Evolutionary conservation across 2,888 invertebrate species (phyloP).

Genomic region (Sinotaia quadrata): DNA sequence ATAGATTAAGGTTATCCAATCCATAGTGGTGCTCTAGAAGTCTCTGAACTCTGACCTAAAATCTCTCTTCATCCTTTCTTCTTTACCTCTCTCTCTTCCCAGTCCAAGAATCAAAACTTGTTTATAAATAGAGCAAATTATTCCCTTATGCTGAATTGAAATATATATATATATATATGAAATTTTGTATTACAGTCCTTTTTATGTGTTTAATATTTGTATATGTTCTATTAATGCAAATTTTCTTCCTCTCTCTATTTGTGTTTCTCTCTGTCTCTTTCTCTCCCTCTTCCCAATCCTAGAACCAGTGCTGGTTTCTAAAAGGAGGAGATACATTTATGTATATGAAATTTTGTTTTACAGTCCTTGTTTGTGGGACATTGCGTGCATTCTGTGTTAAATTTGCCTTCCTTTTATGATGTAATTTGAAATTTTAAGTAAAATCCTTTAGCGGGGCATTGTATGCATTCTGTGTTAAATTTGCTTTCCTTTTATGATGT

Average conservation of each 20-base stretch:
- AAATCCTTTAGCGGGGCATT: too few species aligned
- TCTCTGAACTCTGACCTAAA: not conserved
- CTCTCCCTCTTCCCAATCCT: constrained; percentile 3
- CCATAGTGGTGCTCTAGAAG: not conserved
- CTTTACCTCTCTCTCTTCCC: not conserved
- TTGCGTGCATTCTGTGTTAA: too few species aligned
- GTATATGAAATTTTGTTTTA: too few species aligned
- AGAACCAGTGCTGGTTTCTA: too few species aligned
- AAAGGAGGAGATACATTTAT: too few species aligned
- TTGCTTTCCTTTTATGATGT: too few species aligned
- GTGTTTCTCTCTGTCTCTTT: not conserved
- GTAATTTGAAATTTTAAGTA: too few species aligned
- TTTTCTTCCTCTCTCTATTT: not conserved
- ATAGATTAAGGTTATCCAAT: too few species aligned
- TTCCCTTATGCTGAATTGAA: not conserved
- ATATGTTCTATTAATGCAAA: not conserved
- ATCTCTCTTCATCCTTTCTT: constrained; percentile 2
- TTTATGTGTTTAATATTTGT: not conserved
- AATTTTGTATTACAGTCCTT: not conserved
- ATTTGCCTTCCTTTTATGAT: too few species aligned
- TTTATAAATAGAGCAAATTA: not conserved
- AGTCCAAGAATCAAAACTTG: not conserved
- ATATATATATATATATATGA: not conserved
- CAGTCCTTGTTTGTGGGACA: too few species aligned
- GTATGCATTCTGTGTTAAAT: too few species aligned